Conservation (phyloP, 1,140 invertebrate genomes). For the Sinella curviseta region DNA sequence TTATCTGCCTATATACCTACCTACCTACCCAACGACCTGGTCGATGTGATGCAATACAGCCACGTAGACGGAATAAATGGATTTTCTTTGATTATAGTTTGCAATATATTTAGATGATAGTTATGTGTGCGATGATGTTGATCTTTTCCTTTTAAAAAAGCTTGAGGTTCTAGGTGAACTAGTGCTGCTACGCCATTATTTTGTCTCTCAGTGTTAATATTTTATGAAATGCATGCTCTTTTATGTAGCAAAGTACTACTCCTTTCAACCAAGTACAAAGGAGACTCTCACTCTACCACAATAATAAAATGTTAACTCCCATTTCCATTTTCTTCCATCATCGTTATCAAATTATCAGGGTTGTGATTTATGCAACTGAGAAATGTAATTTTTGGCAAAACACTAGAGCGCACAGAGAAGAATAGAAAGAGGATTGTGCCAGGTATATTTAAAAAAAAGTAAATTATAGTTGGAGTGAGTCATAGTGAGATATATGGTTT, state of each 20-base stretch:
- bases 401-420: neutral
- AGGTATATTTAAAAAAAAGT: no score
- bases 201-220: no score
- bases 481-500: no score
- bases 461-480: no score
- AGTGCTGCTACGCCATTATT: neutral
- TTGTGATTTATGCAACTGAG: conserved; percentile 8
- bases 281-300: neutral
- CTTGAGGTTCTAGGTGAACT: neutral
- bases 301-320: neutral
- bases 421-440: neutral
- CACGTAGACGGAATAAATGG: no score
- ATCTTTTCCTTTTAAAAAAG: neutral
- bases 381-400: conserved; percentile 1
- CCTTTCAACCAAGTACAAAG: neutral
- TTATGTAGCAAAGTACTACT: conserved; percentile 4
- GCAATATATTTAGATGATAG: neutral
- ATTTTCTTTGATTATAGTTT: no score
- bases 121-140: neutral
- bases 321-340: conserved; percentile 22
- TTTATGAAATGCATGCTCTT: no score
- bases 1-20: neutral
- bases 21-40: no score
- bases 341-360: conserved; percentile 19
- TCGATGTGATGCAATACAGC: no score